Conservation (phyloP, 2,888 invertebrate genomes). For the Temnothorax ravouxi region DNA sequence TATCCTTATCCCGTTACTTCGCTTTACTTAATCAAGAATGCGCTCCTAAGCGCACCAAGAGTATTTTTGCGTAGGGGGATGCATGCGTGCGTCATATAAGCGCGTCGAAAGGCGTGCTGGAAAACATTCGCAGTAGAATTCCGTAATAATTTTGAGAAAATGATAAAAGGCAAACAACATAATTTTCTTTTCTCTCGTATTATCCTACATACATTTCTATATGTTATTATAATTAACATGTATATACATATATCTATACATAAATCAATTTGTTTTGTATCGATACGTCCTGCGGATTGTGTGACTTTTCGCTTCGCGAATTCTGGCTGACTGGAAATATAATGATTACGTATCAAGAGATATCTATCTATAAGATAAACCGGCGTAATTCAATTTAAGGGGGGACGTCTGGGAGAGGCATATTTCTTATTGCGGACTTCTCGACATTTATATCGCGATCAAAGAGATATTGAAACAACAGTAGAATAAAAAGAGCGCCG, state of each 20-base stretch:
- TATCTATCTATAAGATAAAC: slow-evolving; percentile 31
- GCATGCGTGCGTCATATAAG: too few relatives aligned
- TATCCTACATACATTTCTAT: neutral
- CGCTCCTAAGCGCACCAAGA: neutral
- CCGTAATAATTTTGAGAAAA: neutral
- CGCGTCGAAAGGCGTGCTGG: neutral
- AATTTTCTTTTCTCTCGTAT: neutral
- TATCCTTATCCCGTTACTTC: slow-evolving; percentile 42
- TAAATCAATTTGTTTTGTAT: too few relatives aligned
- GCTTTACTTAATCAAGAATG: slow-evolving; percentile 42
- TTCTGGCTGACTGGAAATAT: too few relatives aligned
- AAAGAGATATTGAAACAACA: slow-evolving; percentile 57
- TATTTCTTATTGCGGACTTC: slow-evolving; percentile 12
- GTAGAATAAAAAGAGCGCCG: slow-evolving; percentile 22
- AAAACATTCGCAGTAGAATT: neutral
- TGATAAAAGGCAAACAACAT: neutral
- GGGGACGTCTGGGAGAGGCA: neutral
- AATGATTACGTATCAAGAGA: too few relatives aligned
- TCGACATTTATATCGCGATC: slow-evolving; percentile 66
- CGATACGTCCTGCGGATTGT: too few relatives aligned
- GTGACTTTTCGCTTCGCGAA: too few relatives aligned
- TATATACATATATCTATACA: too few relatives aligned
- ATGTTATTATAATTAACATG: neutral
- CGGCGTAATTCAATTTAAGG: slow-evolving; percentile 26
- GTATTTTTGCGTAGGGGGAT: neutral